Evolutionary conservation across 2,113 vertebrate genomes (phyloP), one percentile per base, ranked within the genome.

Genomic region (Larimichthys polyactis): DNA sequence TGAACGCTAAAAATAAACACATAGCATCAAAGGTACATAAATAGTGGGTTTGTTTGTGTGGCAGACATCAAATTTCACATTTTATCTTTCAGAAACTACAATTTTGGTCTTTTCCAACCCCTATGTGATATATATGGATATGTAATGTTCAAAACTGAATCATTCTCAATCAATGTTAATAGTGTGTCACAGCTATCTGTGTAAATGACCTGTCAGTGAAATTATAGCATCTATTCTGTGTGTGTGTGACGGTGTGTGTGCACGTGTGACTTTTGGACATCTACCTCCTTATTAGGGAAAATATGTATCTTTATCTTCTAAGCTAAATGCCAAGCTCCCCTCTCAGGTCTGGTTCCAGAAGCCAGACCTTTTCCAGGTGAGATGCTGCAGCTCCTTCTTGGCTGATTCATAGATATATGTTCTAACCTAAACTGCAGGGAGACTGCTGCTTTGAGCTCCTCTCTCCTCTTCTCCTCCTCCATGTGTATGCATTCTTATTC

Each of bases 1-100:
- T 32, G 4, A 76, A 55, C 11, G 5, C 9, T 11, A 27, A 73
- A 77, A 79, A 78, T 40, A 48, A 64, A 81, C 16, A 64, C 14
- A 11, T 24, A 14, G 11, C 27, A 71, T 75, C n/a, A 57, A 27
- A 66, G 12, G 15, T 40, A 51, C 48, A 62, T 74, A 44, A 81
- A 79, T 49, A 7, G 5, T 43, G 63, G 24, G 63, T 75, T 78
- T 72, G 24, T 4, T 14, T 69, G 24, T 49, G 4, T 16, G 46
- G 44, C 8, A 10, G 58, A 22, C 11, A 32, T 46, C 3, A 75
- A 58, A 74, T 48, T 9, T 29, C 43, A 64, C 11, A 43, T 55
- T 80, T 46, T 36, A 29, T 57, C 51, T 7, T 65, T 40, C 4
- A 43, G 32, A 16, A 44, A 20, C 11, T 46, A n/a, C 44, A 19